Evolutionary conservation across 2,797 vertebrate genomes (phyloP).

Genomic region (Notoglanidium macrostoma): DNA sequence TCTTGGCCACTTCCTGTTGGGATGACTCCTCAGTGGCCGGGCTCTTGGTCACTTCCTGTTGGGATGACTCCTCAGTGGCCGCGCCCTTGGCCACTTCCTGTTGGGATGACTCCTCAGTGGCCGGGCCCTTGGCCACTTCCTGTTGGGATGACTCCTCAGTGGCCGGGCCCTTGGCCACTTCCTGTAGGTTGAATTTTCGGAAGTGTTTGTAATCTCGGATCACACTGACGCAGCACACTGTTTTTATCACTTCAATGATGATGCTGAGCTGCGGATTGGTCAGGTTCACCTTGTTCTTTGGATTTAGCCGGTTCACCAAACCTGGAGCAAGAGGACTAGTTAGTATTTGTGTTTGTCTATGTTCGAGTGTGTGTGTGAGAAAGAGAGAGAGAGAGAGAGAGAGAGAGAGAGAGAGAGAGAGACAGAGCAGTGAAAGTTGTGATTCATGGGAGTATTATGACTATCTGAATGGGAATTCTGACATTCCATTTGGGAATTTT

Average conservation of each 20-base stretch:
- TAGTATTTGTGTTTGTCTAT: not conserved
- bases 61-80: not conserved
- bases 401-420: too few species aligned
- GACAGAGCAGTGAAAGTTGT: too few species aligned
- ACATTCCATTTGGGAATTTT: not conserved
- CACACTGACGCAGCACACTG: slow-evolving; percentile 90
- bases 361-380: not conserved
- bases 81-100: slow-evolving; percentile 86
- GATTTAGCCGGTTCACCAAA: slow-evolving; percentile 84
- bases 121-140: not conserved
- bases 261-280: slow-evolving; percentile 88
- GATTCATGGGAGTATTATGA: too few species aligned
- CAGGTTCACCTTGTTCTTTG: slow-evolving; percentile 92
- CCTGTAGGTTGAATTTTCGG: slow-evolving; percentile 94
- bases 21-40: not conserved
- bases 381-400: too few species aligned
- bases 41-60: not conserved
- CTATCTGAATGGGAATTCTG: too few species aligned
- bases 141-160: not conserved
- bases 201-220: slow-evolving; percentile 88
- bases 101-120: not conserved
- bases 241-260: slow-evolving; percentile 93
- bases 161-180: slow-evolving; percentile 55
- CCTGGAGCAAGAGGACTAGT: not conserved
- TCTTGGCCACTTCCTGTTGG: slow-evolving; percentile 73